Evolutionary conservation across 2,797 vertebrate species (phyloP).

Genomic region (Enteromius anoplus): DNA sequence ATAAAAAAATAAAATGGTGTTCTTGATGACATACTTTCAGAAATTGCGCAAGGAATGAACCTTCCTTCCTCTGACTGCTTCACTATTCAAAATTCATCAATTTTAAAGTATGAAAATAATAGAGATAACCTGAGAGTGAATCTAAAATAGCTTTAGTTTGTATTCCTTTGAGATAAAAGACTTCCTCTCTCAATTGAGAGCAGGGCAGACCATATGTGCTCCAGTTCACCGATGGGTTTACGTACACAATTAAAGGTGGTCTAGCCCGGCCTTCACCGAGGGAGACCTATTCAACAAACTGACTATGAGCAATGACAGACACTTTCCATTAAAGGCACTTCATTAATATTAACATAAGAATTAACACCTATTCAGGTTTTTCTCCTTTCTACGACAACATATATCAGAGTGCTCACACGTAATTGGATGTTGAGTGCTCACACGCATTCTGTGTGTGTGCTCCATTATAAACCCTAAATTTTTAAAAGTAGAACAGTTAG

Average conservation of each 20-base stretch:
- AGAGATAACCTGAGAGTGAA: slow-evolving; percentile 56
- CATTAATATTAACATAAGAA: slow-evolving; percentile 63
- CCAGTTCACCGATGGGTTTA: slow-evolving; percentile 41
- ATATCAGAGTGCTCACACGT: slow-evolving; percentile 34
- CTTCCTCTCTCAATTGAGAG: slow-evolving; percentile 48
- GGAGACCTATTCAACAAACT: slow-evolving; percentile 52
- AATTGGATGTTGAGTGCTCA: slow-evolving; percentile 28
- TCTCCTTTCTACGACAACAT: slow-evolving; percentile 42
- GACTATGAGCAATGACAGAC: slow-evolving; percentile 54
- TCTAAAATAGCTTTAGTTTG: slow-evolving; percentile 56
- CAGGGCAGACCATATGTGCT: slow-evolving; percentile 50
- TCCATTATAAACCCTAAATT: neutral
- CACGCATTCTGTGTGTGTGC: neutral
- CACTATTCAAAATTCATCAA: slow-evolving; percentile 53
- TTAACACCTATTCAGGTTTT: slow-evolving; percentile 54
- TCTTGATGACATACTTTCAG: slow-evolving; percentile 56
- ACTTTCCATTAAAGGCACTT: slow-evolving; percentile 57
- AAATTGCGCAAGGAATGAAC: slow-evolving; percentile 41
- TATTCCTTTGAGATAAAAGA: slow-evolving; percentile 56
- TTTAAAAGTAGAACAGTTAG: neutral
- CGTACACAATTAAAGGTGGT: slow-evolving; percentile 56
- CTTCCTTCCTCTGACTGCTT: slow-evolving; percentile 38
- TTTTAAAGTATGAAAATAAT: slow-evolving; percentile 56
- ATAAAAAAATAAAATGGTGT: slow-evolving; percentile 39
- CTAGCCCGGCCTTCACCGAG: slow-evolving; percentile 38